Evolutionary conservation across 2,113 vertebrate species (phyloP).

Genomic region (Anseranas semipalmata): DNA sequence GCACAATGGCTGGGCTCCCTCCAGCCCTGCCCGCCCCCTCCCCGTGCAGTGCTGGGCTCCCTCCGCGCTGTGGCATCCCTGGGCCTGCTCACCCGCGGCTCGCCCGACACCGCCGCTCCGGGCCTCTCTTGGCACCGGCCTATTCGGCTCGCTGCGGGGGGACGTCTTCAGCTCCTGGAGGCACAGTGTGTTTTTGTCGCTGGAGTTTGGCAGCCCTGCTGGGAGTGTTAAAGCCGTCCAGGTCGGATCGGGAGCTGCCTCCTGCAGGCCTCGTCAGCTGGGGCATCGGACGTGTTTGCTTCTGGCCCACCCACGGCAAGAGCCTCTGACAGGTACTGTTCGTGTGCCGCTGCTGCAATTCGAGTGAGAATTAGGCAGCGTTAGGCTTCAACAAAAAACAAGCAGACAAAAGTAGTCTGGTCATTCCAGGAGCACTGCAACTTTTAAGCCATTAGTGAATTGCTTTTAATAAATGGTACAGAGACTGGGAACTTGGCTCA

Average conservation of each 20-base stretch:
- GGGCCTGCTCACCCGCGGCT: fast-evolving
- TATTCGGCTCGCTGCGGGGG: background rate
- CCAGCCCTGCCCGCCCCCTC: background rate
- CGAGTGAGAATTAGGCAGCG: background rate
- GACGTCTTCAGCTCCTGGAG: background rate
- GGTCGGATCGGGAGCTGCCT: background rate
- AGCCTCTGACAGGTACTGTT: background rate
- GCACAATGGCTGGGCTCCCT: conserved; percentile 43
- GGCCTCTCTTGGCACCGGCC: no score
- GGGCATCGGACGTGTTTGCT: background rate
- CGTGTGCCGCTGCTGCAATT: background rate
- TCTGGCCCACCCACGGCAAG: background rate
- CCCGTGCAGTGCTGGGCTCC: background rate
- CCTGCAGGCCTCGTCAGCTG: background rate
- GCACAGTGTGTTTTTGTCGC: background rate
- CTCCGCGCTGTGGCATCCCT: background rate
- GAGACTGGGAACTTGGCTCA: background rate
- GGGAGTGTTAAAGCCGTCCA: background rate
- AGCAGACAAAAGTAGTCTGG: background rate
- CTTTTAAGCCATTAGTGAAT: background rate
- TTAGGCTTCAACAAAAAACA: background rate
- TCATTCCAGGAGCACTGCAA: background rate
- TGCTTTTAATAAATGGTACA: background rate
- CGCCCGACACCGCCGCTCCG: background rate
- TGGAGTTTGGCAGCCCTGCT: background rate